Percentiles rank a stretch among this genome's conserved stretches.
These are phyloP conservation scores for Drosophila nigritarsus DNA, from an alignment of 2,888 invertebrate genomes.

Conservation along the genomic window DNA sequence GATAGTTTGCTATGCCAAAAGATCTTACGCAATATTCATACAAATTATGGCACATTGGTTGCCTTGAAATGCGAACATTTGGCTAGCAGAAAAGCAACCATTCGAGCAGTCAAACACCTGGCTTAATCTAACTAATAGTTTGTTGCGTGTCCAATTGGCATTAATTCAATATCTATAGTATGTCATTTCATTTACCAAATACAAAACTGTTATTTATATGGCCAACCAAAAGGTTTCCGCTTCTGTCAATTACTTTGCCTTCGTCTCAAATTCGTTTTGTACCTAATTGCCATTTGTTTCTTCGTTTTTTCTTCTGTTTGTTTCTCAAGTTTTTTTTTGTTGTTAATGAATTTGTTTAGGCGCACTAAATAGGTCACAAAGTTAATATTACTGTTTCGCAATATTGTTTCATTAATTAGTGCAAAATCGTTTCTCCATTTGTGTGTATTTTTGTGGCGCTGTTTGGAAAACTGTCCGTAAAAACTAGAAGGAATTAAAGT, in stretches of 20 bases:
- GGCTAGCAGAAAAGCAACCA: conserved; percentile 14
- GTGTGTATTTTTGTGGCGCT: not conserved
- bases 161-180: conserved; percentile 50
- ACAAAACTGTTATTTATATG: conserved; percentile 68
- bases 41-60: conserved; percentile 5
- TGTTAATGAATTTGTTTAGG: conserved; percentile 50
- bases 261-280: conserved; percentile 27
- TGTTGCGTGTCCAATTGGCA: conserved; percentile 69
- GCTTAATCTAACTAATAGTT: conserved; percentile 72
- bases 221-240: conserved; percentile 45
- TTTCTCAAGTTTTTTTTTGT: conserved; percentile 3
- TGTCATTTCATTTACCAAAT: conserved; percentile 66
- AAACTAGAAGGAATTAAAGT: not conserved
- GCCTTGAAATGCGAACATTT: conserved; percentile 15
- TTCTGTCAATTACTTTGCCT: conserved; percentile 45
- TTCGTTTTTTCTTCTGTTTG: not conserved
- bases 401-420: conserved; percentile 9
- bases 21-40: conserved; percentile 23
- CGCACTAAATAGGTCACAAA: conserved; percentile 28
- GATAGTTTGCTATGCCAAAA: not conserved
- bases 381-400: conserved; percentile 29
- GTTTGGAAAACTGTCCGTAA: not conserved
- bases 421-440: not conserved
- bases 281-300: conserved; percentile 28
- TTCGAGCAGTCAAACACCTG: conserved; percentile 11